A percentile compares a stretch with the other conserved stretches of the same genome.
Conservation (phyloP, 2,888 invertebrate genomes). For the Conchocele bisecta region DNA sequence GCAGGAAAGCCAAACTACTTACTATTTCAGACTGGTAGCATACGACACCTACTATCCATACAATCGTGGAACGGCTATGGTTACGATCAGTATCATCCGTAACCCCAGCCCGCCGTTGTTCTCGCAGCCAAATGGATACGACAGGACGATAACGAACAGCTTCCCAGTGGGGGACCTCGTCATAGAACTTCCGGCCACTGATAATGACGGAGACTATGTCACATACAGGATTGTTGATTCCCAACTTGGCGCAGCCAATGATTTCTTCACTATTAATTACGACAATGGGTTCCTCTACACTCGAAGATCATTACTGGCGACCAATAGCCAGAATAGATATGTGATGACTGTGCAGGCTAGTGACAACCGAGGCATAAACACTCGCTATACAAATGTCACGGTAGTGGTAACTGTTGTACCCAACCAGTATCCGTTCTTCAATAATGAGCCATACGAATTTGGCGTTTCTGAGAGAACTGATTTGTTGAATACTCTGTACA, state of each 20-base stretch:
- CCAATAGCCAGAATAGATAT: constrained; percentile 58
- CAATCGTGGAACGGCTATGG: constrained; percentile 64
- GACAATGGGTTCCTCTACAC: constrained; percentile 92
- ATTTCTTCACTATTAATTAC: constrained; percentile 92
- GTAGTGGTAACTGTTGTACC: constrained; percentile 69
- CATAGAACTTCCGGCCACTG: constrained; percentile 66
- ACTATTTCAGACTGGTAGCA: constrained; percentile 71
- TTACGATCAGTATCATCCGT: constrained; percentile 70
- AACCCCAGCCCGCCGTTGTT: constrained; percentile 88
- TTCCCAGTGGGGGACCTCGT: constrained; percentile 55
- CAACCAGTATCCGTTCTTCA: constrained; percentile 73
- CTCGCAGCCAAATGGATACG: constrained; percentile 41
- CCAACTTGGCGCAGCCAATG: constrained; percentile 29
- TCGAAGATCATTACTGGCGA: constrained; percentile 62
- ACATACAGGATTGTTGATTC: constrained; percentile 53
- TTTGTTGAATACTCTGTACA: constrained; percentile 56
- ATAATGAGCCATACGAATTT: constrained; percentile 63
- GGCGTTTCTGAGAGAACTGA: constrained; percentile 53
- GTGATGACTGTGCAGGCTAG: constrained; percentile 68
- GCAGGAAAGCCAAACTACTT: constrained; percentile 51
- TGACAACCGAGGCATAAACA: constrained; percentile 64
- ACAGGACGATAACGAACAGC: constrained; percentile 60
- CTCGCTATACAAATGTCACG: constrained; percentile 61
- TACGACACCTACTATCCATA: constrained; percentile 73
- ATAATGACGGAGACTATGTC: constrained; percentile 62